Conservation (phyloP, 2,797 vertebrate species). For the Sebastes vulpes region DNA sequence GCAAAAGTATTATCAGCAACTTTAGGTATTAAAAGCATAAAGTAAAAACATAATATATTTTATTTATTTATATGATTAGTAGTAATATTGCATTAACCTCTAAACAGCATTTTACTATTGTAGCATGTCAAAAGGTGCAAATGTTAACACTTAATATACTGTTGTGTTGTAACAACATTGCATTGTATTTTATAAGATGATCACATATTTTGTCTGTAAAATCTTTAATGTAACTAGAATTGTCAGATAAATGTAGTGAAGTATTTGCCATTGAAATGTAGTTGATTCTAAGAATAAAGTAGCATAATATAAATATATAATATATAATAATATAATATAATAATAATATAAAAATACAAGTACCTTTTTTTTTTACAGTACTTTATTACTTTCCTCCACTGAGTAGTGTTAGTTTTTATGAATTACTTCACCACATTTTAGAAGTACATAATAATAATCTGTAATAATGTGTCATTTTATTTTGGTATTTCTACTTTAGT, state of each 20-base stretch:
- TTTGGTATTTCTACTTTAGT: neutral
- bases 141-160: neutral
- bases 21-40: no score
- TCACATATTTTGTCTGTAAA: neutral
- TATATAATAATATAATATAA: no score
- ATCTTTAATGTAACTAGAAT: neutral
- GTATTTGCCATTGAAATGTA: neutral
- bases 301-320: neutral
- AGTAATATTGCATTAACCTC: neutral
- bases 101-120: neutral
- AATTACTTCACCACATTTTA: neutral
- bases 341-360: neutral
- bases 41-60: neutral
- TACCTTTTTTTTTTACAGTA: neutral
- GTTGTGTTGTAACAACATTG: neutral
- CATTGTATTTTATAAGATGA: neutral
- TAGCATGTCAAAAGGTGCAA: neutral
- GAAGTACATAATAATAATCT: no score
- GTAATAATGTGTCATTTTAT: neutral
- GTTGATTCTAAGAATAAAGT: neutral
- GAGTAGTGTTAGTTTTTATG: neutral
- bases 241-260: neutral
- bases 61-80: neutral
- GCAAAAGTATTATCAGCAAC: no score
- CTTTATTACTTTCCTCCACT: neutral